phyloP scores from a whole-genome alignment of 1,140 invertebrate species.

The Caenorhabditis brenneri region DNA sequence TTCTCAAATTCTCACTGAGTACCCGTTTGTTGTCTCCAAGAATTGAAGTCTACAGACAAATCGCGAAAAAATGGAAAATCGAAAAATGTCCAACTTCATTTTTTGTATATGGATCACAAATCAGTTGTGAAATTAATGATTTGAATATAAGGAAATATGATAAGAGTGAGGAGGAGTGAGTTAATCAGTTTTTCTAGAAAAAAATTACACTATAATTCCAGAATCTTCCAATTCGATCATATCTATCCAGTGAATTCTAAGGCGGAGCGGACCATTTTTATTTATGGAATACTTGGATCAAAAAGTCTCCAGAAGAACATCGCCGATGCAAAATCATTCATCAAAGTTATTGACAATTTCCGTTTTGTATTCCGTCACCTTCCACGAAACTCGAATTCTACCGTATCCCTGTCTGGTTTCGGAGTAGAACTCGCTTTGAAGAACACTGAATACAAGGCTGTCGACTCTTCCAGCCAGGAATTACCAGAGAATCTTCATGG shows the following conservation, averaged over 20 bases:
- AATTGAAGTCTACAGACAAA: not conserved
- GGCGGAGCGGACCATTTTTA: not conserved
- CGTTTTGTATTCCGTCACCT: not conserved
- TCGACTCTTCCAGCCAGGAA: not conserved
- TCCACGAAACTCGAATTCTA: not conserved
- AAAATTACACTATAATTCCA: not conserved
- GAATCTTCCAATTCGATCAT: conserved; percentile 9
- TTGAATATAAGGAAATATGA: not conserved
- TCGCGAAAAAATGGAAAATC: not conserved
- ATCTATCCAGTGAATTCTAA: not conserved
- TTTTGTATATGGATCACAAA: not conserved
- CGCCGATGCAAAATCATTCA: not conserved
- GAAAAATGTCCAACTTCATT: not conserved
- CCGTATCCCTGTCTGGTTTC: not conserved
- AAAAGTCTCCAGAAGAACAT: not conserved
- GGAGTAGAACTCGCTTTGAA: not conserved
- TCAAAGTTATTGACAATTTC: too few relatives aligned
- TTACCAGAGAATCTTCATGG: not conserved
- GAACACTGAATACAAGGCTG: conserved; percentile 9
- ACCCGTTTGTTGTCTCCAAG: not conserved
- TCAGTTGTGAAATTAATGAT: not conserved
- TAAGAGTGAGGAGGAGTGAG: not conserved
- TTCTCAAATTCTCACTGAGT: not conserved
- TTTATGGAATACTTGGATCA: not conserved
- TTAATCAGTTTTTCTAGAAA: too few relatives aligned